Base-by-base conservation (phyloP, 2,113 vertebrate species). In the Halichoeres trimaculatus region DNA sequence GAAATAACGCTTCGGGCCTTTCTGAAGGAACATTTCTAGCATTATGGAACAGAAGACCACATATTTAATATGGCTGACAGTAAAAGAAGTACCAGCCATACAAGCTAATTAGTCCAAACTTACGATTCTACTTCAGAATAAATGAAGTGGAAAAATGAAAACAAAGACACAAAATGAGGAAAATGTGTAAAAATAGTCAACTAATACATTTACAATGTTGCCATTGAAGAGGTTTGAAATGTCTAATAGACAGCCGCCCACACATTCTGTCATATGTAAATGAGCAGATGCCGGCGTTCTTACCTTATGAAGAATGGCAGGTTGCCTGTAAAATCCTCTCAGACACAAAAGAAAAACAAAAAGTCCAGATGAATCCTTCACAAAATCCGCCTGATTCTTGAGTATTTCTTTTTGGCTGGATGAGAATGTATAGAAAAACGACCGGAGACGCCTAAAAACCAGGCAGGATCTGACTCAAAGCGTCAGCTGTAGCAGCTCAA, bases 221-320 rank as follows among this genome's bases (percentile, higher is more conserved):
- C 30, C 30, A 47, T 13, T 12, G 2, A 10, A 17, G 4, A 17
- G 17, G 12, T 8, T 4, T 45, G 14, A 45, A 19, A 26, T 65
- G 8, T 23, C 11, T 41, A 20, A 36, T 1, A 16, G 1, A 17
- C 14, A 17, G 16, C 59, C 53, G 24, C 66, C 58, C 45, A 48
- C 45, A 48, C n/a, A 48, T 19, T n/a, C n/a, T 19, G 45, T 19
- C 43, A 48, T 19, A 20, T 11, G 43, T 59, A 14, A 30, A 23
- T 54, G 23, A 82, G 10, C 50, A 62, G 34, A 58, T 43, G 41
- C 74, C 81, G 77, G 74, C 16, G 16, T 17, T 70, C 86, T 89
- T 87, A 91, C 90, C 91, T 90, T 63, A 1, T 23, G 22, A 43
- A 43, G 73, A 75, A 66, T 22, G 64, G 64, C 59, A 65, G 63